phyloP scores from a whole-genome alignment of 2,888 invertebrate genomes.

The Phasia obesa region DNA sequence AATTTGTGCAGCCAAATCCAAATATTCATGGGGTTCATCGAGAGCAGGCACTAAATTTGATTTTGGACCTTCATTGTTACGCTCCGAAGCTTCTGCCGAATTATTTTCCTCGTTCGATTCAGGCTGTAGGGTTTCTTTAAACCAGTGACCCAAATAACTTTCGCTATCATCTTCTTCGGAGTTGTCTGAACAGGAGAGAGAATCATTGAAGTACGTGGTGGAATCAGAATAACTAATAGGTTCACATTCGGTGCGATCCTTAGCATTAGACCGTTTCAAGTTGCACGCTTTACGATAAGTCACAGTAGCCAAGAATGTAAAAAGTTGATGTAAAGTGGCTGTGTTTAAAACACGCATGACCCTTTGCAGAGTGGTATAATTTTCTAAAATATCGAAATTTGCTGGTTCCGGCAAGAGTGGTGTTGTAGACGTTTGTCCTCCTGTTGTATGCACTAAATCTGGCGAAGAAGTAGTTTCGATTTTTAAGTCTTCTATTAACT shows the following conservation, averaged over 20 bases:
- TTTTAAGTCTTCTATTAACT: constrained; percentile 81
- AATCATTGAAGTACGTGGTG: constrained; percentile 97
- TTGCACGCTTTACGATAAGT: constrained; percentile 95
- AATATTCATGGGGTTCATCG: constrained; percentile 93
- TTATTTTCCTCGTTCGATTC: constrained; percentile 84
- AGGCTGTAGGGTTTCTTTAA: constrained; percentile 95
- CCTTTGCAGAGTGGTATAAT: constrained; percentile 82
- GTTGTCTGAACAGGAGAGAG: constrained; percentile 94
- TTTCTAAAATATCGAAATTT: constrained; percentile 82
- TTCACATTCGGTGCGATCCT: constrained; percentile 90
- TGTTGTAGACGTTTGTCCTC: constrained; percentile 77
- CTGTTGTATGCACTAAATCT: constrained; percentile 71
- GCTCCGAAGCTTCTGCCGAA: constrained; percentile 83
- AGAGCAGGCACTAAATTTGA: constrained; percentile 87
- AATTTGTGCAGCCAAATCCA: constrained; percentile 92
- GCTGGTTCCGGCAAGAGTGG: constrained; percentile 79
- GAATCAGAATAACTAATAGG: constrained; percentile 94
- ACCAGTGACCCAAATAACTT: constrained; percentile 90
- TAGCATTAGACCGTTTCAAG: constrained; percentile 90
- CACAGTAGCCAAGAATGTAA: constrained; percentile 94
- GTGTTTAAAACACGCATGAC: constrained; percentile 83
- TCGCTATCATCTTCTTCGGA: constrained; percentile 90
- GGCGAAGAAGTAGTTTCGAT: constrained; percentile 81
- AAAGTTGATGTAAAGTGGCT: constrained; percentile 85
- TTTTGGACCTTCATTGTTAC: constrained; percentile 83